Percentiles rank a stretch among this genome's conserved stretches.
These are phyloP conservation scores for Oostethus manadensis DNA, from an alignment of 2,113 vertebrate species.

Conservation along the genomic window DNA sequence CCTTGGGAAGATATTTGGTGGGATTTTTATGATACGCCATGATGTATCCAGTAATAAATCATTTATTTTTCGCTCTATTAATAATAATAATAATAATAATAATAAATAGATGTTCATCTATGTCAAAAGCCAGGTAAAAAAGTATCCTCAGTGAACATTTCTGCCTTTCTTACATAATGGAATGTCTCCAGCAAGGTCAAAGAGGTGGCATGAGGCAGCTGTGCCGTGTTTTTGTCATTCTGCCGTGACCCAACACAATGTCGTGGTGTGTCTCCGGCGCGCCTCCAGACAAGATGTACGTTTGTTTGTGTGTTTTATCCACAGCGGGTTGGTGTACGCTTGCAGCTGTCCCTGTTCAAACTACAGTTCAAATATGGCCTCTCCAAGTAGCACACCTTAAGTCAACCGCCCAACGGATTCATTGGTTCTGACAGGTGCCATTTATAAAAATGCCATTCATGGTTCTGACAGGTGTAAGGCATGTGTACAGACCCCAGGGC, in stretches of 20 bases:
- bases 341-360: constrained; percentile 68
- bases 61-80: too few species aligned
- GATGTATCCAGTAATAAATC: too few species aligned
- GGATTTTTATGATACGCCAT: too few species aligned
- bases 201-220: constrained; percentile 66
- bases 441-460: too few species aligned
- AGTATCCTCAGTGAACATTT: constrained; percentile 22
- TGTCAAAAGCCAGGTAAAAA: not conserved
- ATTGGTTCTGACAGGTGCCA: too few species aligned
- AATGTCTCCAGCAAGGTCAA: constrained; percentile 28
- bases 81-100: too few species aligned
- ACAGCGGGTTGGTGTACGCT: constrained; percentile 57
- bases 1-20: too few species aligned
- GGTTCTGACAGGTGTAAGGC: constrained; percentile 31
- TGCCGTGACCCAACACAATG: constrained; percentile 46
- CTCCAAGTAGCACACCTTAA: constrained; percentile 42
- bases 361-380: constrained; percentile 48
- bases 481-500: constrained; percentile 15
- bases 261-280: constrained; percentile 61
- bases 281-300: constrained; percentile 50
- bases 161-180: constrained; percentile 40
- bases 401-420: constrained; percentile 22
- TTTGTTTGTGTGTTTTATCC: constrained; percentile 74
- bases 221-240: constrained; percentile 68
- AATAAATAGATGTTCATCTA: not conserved